A percentile compares a stretch with the other conserved stretches of the same genome.
These are phyloP conservation scores for Chinchilla lanigera DNA, from an alignment of 2,113 vertebrate species.

Conservation along the genomic window DNA sequence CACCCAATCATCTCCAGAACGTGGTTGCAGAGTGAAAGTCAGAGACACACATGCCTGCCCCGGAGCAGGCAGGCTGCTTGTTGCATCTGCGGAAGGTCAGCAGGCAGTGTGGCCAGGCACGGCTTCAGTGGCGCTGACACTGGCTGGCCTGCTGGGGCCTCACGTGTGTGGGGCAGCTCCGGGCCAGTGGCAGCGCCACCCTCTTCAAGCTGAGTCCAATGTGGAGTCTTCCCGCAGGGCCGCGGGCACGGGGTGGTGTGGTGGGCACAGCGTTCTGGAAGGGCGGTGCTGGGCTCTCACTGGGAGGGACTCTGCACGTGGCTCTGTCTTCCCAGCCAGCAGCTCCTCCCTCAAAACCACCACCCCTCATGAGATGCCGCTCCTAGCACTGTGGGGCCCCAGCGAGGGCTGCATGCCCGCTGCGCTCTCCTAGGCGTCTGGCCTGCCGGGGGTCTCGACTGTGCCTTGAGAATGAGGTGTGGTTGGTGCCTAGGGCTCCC, in stretches of 20 bases:
- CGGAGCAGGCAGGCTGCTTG: too few relatives aligned
- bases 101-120: neutral
- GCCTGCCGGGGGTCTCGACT: neutral
- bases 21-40: neutral
- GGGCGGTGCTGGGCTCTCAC: neutral
- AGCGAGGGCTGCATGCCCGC: neutral
- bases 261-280: neutral
- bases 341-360: neutral
- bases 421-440: neutral
- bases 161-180: neutral
- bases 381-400: neutral
- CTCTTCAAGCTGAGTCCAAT: neutral
- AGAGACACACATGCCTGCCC: neutral
- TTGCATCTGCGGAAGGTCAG: neutral
- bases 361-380: rapidly evolving
- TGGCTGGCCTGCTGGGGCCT: neutral
- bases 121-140: neutral
- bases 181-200: neutral
- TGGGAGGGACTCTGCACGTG: neutral
- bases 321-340: neutral
- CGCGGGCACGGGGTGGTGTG: neutral
- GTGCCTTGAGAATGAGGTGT: neutral
- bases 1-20: neutral
- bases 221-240: neutral
- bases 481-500: neutral